Percentiles rank a stretch among this genome's conserved stretches.
Evolutionary conservation across 1,140 invertebrate genomes (phyloP).

Genomic region (Cydia pomonella): DNA sequence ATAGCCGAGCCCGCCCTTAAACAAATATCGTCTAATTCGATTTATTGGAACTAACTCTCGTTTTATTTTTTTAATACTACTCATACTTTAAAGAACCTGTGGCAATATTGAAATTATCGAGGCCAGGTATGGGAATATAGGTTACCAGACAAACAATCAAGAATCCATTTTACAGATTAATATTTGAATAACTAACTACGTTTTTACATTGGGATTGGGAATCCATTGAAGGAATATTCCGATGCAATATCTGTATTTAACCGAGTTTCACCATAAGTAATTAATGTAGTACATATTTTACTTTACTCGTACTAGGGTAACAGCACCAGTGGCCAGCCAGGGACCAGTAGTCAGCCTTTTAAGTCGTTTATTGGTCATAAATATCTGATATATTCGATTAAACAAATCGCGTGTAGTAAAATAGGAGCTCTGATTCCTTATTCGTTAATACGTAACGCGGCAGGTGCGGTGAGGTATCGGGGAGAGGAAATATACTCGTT

Average conservation of each 20-base stretch:
- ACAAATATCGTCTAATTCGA: conserved; percentile 73
- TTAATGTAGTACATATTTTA: too few species aligned
- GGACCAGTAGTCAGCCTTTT: too few species aligned
- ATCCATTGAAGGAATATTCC: not conserved
- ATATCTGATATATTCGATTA: too few species aligned
- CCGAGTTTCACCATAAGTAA: not conserved
- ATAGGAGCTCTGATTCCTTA: too few species aligned
- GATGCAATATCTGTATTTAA: not conserved
- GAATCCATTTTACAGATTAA: conserved; percentile 35
- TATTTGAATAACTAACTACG: conserved; percentile 23
- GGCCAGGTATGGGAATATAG: conserved; percentile 37
- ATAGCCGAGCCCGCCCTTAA: conserved; percentile 68
- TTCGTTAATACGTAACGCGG: too few species aligned
- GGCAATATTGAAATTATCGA: conserved; percentile 37
- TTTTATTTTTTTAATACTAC: conserved; percentile 48
- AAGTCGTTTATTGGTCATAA: too few species aligned
- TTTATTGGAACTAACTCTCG: conserved; percentile 63
- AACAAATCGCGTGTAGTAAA: too few species aligned
- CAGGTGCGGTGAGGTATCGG: too few species aligned
- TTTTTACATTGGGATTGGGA: not conserved
- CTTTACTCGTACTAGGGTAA: too few species aligned
- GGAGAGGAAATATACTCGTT: too few species aligned
- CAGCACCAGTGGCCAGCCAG: too few species aligned
- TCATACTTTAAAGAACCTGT: conserved; percentile 28
- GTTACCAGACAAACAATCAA: conserved; percentile 59